Base-by-base conservation (phyloP, 2,113 vertebrate species). In the Callopanchax toddi region DNA sequence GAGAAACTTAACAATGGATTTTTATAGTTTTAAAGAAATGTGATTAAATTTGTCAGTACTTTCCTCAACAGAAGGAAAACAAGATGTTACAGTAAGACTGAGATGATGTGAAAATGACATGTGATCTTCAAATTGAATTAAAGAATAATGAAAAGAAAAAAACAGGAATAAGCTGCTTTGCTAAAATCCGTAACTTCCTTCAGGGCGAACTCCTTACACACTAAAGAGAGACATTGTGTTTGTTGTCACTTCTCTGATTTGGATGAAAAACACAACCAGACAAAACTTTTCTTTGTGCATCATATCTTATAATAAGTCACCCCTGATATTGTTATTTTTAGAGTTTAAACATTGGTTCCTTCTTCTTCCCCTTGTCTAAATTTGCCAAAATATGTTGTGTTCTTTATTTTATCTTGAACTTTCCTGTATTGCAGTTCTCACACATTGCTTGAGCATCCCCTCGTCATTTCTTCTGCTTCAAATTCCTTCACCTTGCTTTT, bases 281-380 rank as follows among this genome's bases (percentile, higher is more conserved):
- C 57, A 67, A 43, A 71, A 53, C 32, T 7, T 34, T 36, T 49
- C 21, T 61, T 60, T 51, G 32, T 67, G 42, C 62, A 34, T 69
- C 37, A 36, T 42, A 5, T 11, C 44, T 26, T n/a, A n/a, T n/a
- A n/a, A n/a, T n/a, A n/a, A n/a, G n/a, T n/a, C n/a, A n/a, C n/a
- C n/a, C n/a, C n/a, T n/a, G n/a, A n/a, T n/a, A n/a, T n/a, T n/a
- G n/a, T n/a, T n/a, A n/a, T n/a, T n/a, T n/a, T n/a, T n/a, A n/a
- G n/a, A n/a, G n/a, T n/a, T n/a, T n/a, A n/a, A n/a, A n/a, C n/a
- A n/a, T n/a, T 32, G 29, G 29, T 32, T 32, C 29, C 29, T 8
- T 32, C 29, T 32, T 32, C 1, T 32, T 9, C 5, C 29, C 3
- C 9, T 2, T 32, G 29, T 5, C 9, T 32, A 9, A 32, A 8